Base-by-base conservation (phyloP, 1,140 invertebrate genomes). In the Nilaparvata lugens region DNA sequence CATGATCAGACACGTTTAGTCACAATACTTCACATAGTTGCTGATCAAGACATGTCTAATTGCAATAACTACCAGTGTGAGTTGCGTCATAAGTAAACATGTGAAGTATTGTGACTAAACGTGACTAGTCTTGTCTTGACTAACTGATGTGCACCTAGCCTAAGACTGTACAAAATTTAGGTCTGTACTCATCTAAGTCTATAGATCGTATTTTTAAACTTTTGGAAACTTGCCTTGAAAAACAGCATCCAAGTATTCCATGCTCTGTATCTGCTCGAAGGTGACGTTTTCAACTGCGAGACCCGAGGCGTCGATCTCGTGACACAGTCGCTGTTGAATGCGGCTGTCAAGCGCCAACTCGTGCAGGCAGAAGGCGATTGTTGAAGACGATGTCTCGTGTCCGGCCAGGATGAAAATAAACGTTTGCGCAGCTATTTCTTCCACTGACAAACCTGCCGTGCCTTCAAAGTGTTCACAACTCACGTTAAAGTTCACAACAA, bases 341-440 rank as follows among this genome's bases (percentile, higher is more conserved):
- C 77, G 69, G 0, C 72, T 78, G 62, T 86, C 68, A 19, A 75
- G 66, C 6, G 85, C 81, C 19, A 88, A 66, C 57, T 80, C 76
- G 53, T 78, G 78, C 4, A 80, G 65, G 0, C 78, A 68, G 60
- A 83, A 82, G 0, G 76, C 68, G 21, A 86, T 67, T 1, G 78
- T 72, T 0, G 75, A 78, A 0, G 81, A 73, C 0, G 79, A 77
- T 0, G 83, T 84, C 67, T 86, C 83, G 62, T 81, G 87, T 1
- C 84, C 85, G 54, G 79, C 87, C 4, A 78, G 71, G 62, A 87
- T 83, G 66, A 89, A 88, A 7, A 84, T 35, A 1, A 82, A 71
- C 1, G 80, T 78, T 64, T 88, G 83, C 0, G 81, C 79, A 1
- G 83, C 73, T 6, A 91, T 52, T 28, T 52, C 23, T 14, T 52